Base-by-base conservation (phyloP, 1,140 invertebrate species). In the Pteromalus puparum region DNA sequence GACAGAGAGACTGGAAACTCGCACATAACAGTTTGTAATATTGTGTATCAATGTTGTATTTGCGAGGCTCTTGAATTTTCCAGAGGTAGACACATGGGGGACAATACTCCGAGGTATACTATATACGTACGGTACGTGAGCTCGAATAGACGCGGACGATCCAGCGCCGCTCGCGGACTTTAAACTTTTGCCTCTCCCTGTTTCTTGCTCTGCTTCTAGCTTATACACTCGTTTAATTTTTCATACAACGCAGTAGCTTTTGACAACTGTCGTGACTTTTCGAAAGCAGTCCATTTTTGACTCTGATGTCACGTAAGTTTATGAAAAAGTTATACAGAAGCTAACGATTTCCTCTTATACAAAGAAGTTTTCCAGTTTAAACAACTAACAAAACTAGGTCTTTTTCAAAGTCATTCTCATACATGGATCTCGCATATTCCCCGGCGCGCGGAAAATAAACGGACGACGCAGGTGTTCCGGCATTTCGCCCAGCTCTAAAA, bases 21-120 rank as follows among this genome's bases (percentile, higher is more conserved):
- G 13, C 30, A 13, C 42, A 79, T 67, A 26, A 68, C 61, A 75
- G 61, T 83, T 68, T 85, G 72, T 85, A 87, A 87, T 34, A 34
- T 34, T 34, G 30, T 30, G 30, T 4, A 30, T 85, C 85, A 87
- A 87, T 86, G 81, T 85, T 87, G 78, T 75, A 85, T 87, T 81
- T 75, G 81, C 73, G 74, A 82, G 74, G 70, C 80, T 83, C 68
- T 76, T 86, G 82, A 86, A 87, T 86, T 86, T 83, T 87, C 42
- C 74, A 87, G 34, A 26, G 13, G 15, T 34, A 24, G 67, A 26
- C 13, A 42, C 30, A 42, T 38, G 65, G 24, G 34, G 24, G 28
- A 78, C 70, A 42, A 46, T 42, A 13, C 34, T 42, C 30, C 30
- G 21, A 28, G 9, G 38, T 46, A 70, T 46, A 42, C 6, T 42